Conservation (phyloP, 2,113 vertebrate species). For the Prionailurus viverrinus region DNA sequence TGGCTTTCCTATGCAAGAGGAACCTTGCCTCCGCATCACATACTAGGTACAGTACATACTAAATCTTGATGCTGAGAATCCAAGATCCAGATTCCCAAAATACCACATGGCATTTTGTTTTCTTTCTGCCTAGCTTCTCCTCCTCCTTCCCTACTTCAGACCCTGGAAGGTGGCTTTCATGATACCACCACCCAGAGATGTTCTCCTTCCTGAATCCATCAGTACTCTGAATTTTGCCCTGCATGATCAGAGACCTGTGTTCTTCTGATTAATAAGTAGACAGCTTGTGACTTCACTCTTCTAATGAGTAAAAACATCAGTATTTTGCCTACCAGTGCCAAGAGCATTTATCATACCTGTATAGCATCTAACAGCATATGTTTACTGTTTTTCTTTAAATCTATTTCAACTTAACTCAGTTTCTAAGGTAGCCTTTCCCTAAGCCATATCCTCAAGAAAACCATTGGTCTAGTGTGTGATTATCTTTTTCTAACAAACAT, state of each 20-base stretch:
- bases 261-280: background rate
- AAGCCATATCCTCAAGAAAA: background rate
- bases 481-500: background rate
- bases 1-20: background rate
- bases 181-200: background rate
- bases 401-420: background rate
- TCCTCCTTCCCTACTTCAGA: background rate
- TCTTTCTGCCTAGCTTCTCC: background rate
- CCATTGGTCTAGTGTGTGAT: background rate
- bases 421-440: background rate
- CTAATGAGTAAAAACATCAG: background rate
- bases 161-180: background rate
- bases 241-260: background rate
- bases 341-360: background rate
- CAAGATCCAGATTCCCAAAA: background rate
- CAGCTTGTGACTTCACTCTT: background rate
- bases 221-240: background rate
- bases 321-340: background rate
- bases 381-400: constrained; percentile 17
- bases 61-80: background rate
- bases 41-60: background rate
- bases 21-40: background rate
- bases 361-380: background rate
- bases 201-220: background rate
- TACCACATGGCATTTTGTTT: background rate